A percentile compares a stretch with the other conserved stretches of the same genome.
Conservation (phyloP, 2,113 vertebrate species). For the Mus spicilegus region DNA sequence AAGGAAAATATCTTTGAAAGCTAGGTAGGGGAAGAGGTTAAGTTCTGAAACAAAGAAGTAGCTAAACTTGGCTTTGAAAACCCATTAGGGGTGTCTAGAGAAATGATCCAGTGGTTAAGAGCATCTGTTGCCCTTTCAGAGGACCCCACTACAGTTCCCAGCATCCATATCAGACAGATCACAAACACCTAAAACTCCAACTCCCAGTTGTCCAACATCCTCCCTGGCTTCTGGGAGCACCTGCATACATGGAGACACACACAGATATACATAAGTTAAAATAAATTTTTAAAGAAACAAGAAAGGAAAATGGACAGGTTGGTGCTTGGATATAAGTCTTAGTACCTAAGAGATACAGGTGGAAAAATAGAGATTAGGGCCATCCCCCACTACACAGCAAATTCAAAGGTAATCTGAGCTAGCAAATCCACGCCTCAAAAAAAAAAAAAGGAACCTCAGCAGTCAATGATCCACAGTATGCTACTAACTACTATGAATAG, state of each 20-base stretch:
- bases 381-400: neutral
- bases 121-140: neutral
- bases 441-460: neutral
- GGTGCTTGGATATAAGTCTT: neutral
- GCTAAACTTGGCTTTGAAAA: neutral
- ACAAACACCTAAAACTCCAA: neutral
- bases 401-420: neutral
- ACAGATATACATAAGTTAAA: neutral
- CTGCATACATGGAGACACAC: too few species aligned
- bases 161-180: neutral
- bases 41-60: neutral
- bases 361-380: neutral
- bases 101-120: neutral
- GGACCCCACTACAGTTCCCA: too few species aligned
- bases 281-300: neutral
- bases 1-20: slow-evolving; percentile 45
- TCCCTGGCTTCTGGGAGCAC: neutral
- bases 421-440: neutral
- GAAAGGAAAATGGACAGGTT: neutral
- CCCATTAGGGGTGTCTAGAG: neutral
- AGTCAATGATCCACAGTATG: neutral
- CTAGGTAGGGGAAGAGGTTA: neutral
- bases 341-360: neutral
- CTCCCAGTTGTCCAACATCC: neutral
- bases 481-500: neutral